Conservation (phyloP, 2,797 vertebrate genomes). For the Fundulus diaphanus region DNA sequence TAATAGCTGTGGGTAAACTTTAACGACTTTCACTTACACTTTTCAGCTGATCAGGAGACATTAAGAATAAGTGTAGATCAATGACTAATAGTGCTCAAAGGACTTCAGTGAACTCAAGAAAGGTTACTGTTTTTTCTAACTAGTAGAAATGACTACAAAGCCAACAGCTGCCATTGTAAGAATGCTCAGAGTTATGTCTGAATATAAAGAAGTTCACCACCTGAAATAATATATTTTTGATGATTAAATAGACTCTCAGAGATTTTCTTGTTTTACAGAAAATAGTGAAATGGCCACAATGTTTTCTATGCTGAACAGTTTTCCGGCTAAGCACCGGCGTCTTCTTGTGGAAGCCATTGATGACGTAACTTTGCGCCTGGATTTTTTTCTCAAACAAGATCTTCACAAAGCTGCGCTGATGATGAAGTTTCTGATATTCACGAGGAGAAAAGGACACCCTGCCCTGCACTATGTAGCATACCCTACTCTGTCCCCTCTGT, state of each 20-base stretch:
- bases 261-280: background rate
- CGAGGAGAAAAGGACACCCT: constrained; percentile 54
- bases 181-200: background rate
- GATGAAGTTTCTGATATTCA: constrained; percentile 50
- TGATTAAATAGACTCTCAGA: background rate
- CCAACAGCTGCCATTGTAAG: too few relatives aligned
- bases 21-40: background rate
- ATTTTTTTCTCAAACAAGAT: background rate
- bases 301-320: background rate
- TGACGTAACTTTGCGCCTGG: background rate
- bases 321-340: background rate
- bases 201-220: background rate
- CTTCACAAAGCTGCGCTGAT: constrained; percentile 25
- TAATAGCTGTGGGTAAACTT: background rate
- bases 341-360: constrained; percentile 8
- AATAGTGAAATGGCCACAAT: background rate
- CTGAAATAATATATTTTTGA: too few relatives aligned
- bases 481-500: constrained; percentile 33
- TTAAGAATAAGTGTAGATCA: too few relatives aligned
- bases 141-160: too few relatives aligned
- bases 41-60: background rate
- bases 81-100: too few relatives aligned
- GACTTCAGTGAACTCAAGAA: too few relatives aligned
- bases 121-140: too few relatives aligned
- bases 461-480: constrained; percentile 49